phyloP scores from a whole-genome alignment of 2,797 vertebrate genomes.

The Botia almorhae region DNA sequence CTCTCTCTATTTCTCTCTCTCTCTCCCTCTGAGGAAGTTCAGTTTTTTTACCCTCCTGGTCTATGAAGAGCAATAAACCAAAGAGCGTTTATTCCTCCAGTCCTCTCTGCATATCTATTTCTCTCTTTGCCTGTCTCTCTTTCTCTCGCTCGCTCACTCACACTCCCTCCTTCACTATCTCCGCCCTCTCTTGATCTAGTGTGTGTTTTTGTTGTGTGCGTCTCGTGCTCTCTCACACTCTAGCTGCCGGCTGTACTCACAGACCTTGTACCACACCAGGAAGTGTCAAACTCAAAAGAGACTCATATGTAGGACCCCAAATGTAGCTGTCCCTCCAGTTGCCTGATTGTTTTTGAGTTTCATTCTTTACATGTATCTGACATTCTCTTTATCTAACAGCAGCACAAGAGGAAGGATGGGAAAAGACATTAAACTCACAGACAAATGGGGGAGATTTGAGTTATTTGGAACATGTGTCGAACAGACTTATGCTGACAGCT shows the following conservation, averaged over 20 bases:
- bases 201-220: conserved; percentile 4
- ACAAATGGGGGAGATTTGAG: not conserved
- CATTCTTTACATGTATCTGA: not conserved
- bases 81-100: conserved; percentile 11
- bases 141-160: not conserved
- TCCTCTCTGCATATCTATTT: conserved; percentile 11
- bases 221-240: conserved; percentile 32
- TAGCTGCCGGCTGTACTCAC: conserved; percentile 55
- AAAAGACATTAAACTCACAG: not conserved
- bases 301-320: conserved; percentile 62
- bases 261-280: conserved; percentile 64
- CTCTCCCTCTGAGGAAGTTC: conserved; percentile 49
- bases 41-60: conserved; percentile 35
- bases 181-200: not conserved
- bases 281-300: conserved; percentile 65
- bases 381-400: not conserved
- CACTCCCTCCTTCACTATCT: conserved; percentile 25
- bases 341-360: conserved; percentile 57
- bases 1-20: not conserved
- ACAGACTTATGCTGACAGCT: not conserved
- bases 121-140: not conserved
- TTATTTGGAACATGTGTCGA: not conserved
- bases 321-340: conserved; percentile 60
- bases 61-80: conserved; percentile 39
- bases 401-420: conserved; percentile 23